Evolutionary conservation across 2,888 invertebrate genomes (phyloP), one percentile per base, ranked within the genome.

Genomic region (Mechanitis mazaeus): DNA sequence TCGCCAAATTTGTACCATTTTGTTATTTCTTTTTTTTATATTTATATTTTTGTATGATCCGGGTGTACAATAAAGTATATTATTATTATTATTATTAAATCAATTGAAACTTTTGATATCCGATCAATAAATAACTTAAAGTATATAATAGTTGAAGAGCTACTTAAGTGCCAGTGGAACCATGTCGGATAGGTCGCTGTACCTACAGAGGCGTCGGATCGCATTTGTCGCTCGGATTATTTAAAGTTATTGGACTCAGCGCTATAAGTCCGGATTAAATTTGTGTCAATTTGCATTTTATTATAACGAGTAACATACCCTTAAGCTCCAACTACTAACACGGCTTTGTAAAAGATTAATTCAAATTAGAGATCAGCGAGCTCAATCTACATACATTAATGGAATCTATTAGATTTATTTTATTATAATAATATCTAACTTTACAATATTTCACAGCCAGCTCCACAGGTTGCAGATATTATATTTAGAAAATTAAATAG

Each of bases 201-300:
- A 42, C 3, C 7, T 33, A 38, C 56, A 54, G 31, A 54, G 42
- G 56, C 59, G 59, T 47, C 63, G 60, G 59, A 54, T 46, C 71
- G 72, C 71, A 71, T 73, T 73, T 71, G 71, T 71, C 69, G 66
- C 65, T 68, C 71, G 79, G 81, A 85, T 84, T 87, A 86, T 83
- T 80, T 85, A 83, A 84, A 81, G 84, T 83, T 85, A 86, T 84
- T 80, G 81, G 76, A 75, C 80, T 85, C 79, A 77, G 78, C 79
- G 78, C 79, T 75, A 79, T 85, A 85, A 84, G 77, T 79, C 80
- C 77, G 82, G 86, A 86, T 87, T 87, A 87, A 84, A 87, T 85
- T 82, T 77, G 78, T 81, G 82, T 80, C 84, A 84, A 88, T 87
- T 88, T 88, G 83, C 86, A 88, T 88, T 88, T 86, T 87, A 84